Base-by-base conservation (phyloP, 2,888 invertebrate species). In the Palloptera scutellata region DNA sequence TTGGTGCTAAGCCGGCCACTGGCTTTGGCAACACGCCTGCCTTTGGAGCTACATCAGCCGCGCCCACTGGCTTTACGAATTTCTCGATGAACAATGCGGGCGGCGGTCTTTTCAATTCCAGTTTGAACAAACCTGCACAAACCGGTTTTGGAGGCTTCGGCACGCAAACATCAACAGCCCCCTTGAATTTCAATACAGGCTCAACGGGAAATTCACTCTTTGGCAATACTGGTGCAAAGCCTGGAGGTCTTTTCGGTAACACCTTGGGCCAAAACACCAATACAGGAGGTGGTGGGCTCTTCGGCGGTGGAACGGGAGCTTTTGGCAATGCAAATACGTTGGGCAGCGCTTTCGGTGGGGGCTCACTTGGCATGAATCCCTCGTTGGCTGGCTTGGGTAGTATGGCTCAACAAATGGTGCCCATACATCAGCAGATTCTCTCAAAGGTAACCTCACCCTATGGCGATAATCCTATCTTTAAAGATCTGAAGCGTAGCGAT, bases 401-500 rank as follows among this genome's bases (percentile, higher is more conserved):
- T 40, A 81, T 80, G 62, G 72, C 77, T 54, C 84, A 83, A 62
- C 84, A 83, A 13, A 76, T 79, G 53, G 82, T 86, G 48, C 86
- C 87, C 1, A 86, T 91, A 0, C 91, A 91, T 83, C 92, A 92
- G 71, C 91, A 92, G 79, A 91, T 92, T 30, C 83, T 93, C 65
- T 88, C 92, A 0, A 86, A 95, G 52, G 91, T 92, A 0, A 90
- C 92, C 1, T 88, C 92, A 0, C 96, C 96, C 0, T 97, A 94
- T 79, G 96, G 96, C 0, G 94, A 96, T 81, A 92, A 92, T 45
- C 92, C 94, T 0, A 88, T 97, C 1, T 91, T 94, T 82, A 92
- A 92, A 77, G 93, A 93, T 79, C 82, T 94, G 0, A 82, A 87
- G 53, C 82, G 86, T 0, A 81, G 85, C 85, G 84, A 88, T 86